These are phyloP conservation scores for Clarias laeviceps DNA, from an alignment of 2,797 vertebrate species.

Conservation along the genomic window DNA sequence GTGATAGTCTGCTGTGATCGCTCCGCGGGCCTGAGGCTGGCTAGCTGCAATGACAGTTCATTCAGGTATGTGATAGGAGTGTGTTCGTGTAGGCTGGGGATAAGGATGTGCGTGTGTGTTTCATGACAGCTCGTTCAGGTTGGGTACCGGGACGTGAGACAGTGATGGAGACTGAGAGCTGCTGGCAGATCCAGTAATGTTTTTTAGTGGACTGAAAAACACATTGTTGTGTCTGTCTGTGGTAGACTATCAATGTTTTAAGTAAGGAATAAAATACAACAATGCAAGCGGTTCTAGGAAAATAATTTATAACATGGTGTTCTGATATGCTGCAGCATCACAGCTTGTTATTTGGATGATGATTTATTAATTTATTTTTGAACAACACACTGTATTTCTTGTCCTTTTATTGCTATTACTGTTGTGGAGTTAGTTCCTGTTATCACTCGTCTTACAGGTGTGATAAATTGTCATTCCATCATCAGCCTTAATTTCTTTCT, in stretches of 20 bases:
- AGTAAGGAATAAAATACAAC: not conserved
- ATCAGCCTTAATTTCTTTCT: not conserved
- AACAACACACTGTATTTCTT: not conserved
- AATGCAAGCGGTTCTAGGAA: not conserved
- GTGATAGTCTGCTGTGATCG: conserved; percentile 41
- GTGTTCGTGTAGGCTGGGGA: not conserved
- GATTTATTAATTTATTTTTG: not conserved
- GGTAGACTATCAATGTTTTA: not conserved
- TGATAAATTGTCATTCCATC: not conserved
- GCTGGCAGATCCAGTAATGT: conserved; percentile 16
- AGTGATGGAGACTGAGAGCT: conserved; percentile 60
- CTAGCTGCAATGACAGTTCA: conserved; percentile 35
- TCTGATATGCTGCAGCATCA: not conserved
- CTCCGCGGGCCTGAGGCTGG: conserved; percentile 20
- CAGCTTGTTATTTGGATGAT: not conserved
- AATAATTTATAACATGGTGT: not conserved
- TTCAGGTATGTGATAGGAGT: conserved; percentile 38
- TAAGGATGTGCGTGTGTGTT: conserved; percentile 24
- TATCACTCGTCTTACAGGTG: not conserved
- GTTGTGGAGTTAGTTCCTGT: not conserved
- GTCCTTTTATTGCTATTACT: not conserved
- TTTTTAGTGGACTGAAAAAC: conserved; percentile 16
- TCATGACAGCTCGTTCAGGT: conserved; percentile 64
- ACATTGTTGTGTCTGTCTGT: not conserved
- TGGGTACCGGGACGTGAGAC: conserved; percentile 58